Conservation (phyloP, 2,113 vertebrate species). For the Chaenogobius annularis region DNA sequence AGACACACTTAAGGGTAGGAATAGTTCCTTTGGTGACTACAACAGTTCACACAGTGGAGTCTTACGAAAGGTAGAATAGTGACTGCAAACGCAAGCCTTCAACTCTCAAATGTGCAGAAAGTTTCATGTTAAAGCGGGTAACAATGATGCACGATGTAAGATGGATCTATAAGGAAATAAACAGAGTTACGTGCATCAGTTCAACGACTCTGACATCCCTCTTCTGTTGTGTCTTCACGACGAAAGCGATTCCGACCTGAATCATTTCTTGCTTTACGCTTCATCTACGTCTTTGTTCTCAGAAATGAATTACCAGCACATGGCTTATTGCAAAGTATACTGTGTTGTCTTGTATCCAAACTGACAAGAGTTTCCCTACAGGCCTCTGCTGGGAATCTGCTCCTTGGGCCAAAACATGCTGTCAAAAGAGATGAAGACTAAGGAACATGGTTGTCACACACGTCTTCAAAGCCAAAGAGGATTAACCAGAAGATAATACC, state of each 20-base stretch:
- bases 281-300: not conserved
- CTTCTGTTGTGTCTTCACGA: not conserved
- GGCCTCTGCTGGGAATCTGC: constrained; percentile 1
- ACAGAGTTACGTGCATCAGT: no score
- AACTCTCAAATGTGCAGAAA: no score
- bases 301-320: not conserved
- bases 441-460: constrained; percentile 4
- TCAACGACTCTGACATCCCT: not conserved
- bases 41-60: not conserved
- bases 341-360: not conserved
- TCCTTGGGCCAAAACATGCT: not conserved
- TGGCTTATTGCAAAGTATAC: not conserved
- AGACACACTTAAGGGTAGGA: no score
- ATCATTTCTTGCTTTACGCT: not conserved
- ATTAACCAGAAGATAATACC: not conserved
- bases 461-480: constrained; percentile 2
- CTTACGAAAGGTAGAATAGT: no score
- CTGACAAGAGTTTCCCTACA: not conserved
- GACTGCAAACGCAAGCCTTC: no score
- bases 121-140: no score
- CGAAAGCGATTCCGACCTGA: not conserved
- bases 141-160: no score
- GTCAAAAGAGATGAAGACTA: not conserved
- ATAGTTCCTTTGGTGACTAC: no score
- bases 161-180: no score